Conservation (phyloP, 2,113 vertebrate species). For the Urocynchramus pylzowi region DNA sequence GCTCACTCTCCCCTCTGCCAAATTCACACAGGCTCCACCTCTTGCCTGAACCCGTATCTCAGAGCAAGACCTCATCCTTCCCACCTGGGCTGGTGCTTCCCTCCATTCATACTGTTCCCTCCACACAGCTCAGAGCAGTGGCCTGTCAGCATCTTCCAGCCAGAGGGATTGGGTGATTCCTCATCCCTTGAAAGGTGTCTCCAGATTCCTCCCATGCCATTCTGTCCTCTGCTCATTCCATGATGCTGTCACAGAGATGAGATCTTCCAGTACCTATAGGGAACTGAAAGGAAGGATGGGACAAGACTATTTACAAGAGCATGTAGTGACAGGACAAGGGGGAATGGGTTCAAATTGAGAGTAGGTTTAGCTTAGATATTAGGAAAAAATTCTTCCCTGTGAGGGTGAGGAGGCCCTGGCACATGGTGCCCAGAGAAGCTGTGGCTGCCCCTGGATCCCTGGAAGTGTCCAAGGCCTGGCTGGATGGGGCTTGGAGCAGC, state of each 20-base stretch:
- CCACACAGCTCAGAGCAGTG: background rate
- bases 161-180: background rate
- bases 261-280: background rate
- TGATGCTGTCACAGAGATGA: background rate
- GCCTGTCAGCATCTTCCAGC: background rate
- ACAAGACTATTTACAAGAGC: background rate
- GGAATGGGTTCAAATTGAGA: background rate
- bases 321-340: background rate
- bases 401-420: background rate
- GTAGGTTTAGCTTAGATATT: background rate
- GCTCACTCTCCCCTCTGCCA: background rate
- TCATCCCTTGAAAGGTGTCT: background rate
- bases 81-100: background rate
- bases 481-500: background rate
- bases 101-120: background rate
- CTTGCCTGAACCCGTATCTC: background rate
- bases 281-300: background rate
- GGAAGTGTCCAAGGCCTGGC: fast-evolving
- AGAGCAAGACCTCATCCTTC: background rate
- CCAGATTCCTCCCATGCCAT: background rate
- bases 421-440: background rate
- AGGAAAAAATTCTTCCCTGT: background rate
- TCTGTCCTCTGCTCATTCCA: background rate
- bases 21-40: background rate
- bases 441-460: background rate